Percentiles rank a stretch among this genome's conserved stretches.
phyloP scores from a whole-genome alignment of 2,797 vertebrate genomes.

The Lacerta viridis region DNA sequence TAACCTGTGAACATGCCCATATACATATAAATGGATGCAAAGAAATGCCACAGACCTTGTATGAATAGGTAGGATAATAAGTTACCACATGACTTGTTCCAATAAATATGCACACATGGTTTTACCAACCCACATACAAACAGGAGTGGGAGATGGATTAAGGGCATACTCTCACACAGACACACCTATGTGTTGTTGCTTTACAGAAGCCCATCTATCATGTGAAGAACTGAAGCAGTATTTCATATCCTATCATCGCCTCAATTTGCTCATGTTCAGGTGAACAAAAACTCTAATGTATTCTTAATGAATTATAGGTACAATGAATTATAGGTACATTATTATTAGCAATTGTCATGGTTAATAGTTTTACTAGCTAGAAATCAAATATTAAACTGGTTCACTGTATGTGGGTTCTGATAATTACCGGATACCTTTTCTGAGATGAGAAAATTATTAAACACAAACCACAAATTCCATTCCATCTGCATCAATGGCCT shows the following conservation, averaged over 20 bases:
- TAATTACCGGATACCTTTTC: not conserved
- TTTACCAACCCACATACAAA: not conserved
- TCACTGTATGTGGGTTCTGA: not conserved
- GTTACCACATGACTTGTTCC: not conserved
- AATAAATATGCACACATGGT: not conserved
- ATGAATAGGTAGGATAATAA: not conserved
- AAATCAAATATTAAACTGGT: not conserved
- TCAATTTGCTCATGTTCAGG: not conserved
- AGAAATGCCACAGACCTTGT: not conserved
- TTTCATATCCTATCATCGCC: not conserved
- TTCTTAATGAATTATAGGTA: not conserved
- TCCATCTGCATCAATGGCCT: not conserved
- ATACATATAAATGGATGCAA: not conserved
- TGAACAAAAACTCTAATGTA: not conserved
- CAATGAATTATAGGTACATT: not conserved
- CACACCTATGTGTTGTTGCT: not conserved
- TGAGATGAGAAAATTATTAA: not conserved
- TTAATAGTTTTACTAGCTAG: not conserved
- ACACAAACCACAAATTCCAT: not conserved
- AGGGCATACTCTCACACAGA: not conserved
- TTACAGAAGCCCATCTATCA: not conserved
- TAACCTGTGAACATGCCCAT: not conserved
- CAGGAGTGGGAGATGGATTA: not conserved
- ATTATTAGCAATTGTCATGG: not conserved
- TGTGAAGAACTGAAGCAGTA: not conserved